A percentile compares a stretch with the other conserved stretches of the same genome.
phyloP scores from a whole-genome alignment of 2,888 invertebrate species.

The Hedychridium roseum region DNA sequence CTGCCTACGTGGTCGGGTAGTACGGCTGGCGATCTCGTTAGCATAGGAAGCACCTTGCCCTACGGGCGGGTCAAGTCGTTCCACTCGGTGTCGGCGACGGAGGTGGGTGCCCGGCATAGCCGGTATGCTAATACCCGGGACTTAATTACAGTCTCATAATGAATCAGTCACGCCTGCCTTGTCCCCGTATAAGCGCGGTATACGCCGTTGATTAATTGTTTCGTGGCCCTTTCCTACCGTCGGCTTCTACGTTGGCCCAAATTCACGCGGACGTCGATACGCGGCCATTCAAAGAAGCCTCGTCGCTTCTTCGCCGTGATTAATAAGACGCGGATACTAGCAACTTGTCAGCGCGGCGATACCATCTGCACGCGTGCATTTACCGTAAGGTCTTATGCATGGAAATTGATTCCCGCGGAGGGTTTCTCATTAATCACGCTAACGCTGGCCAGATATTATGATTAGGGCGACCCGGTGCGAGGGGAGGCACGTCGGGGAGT shows the following conservation, averaged over 20 bases:
- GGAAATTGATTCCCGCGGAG: too few species aligned
- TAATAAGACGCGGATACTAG: too few species aligned
- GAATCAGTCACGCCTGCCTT: slow-evolving; percentile 53
- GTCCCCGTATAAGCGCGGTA: slow-evolving; percentile 29
- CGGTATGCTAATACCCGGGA: slow-evolving; percentile 55
- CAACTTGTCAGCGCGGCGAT: too few species aligned
- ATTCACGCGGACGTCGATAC: too few species aligned
- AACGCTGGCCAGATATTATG: too few species aligned
- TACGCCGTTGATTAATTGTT: slow-evolving; percentile 52
- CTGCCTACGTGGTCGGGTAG: slow-evolving; percentile 11
- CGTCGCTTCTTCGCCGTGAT: too few species aligned
- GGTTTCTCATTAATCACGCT: too few species aligned
- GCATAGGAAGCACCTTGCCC: slow-evolving; percentile 47
- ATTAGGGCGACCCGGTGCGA: too few species aligned
- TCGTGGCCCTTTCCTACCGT: slow-evolving; percentile 18
- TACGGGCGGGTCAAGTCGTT: slow-evolving; percentile 38
- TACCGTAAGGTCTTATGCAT: too few species aligned
- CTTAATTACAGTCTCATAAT: slow-evolving; percentile 57
- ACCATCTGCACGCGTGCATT: too few species aligned
- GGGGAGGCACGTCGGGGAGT: background rate
- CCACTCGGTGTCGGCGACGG: slow-evolving; percentile 34
- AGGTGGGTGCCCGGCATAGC: slow-evolving; percentile 20
- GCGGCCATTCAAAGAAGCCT: too few species aligned
- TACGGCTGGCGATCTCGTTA: slow-evolving; percentile 44
- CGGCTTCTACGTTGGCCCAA: too few species aligned